A percentile compares a stretch with the other conserved stretches of the same genome.
These are phyloP conservation scores for Xylophagus ater DNA, from an alignment of 2,888 invertebrate species.

Conservation along the genomic window DNA sequence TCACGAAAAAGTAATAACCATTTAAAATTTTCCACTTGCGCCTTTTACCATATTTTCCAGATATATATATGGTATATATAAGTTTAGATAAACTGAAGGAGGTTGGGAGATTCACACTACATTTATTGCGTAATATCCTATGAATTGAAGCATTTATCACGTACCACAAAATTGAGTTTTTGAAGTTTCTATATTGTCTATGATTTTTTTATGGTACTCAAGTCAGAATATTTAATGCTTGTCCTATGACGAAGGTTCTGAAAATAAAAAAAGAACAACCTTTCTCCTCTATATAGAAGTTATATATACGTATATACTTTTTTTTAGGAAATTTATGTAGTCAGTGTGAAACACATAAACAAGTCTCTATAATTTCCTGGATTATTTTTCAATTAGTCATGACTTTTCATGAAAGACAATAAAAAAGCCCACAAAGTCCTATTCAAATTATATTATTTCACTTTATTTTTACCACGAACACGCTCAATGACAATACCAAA, in stretches of 20 bases:
- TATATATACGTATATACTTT: no score
- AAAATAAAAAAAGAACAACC: constrained; percentile 1
- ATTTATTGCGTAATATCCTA: constrained; percentile 13
- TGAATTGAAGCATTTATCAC: constrained; percentile 13
- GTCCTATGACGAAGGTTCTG: constrained; percentile 2
- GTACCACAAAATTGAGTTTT: constrained; percentile 12
- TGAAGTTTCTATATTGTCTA: no score
- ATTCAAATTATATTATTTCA: constrained; percentile 13
- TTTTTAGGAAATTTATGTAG: no score
- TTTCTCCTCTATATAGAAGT: no score
- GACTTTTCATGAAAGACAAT: constrained; percentile 12
- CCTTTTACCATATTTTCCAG: no score
- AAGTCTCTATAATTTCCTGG: constrained; percentile 11
- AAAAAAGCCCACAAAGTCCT: constrained; percentile 9
- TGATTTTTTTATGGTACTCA: constrained; percentile 7
- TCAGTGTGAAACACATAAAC: no score
- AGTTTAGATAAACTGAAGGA: no score
- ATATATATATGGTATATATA: no score
- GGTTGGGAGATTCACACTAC: no score
- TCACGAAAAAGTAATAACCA: constrained; percentile 15
- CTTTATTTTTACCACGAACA: background rate
- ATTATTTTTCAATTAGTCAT: constrained; percentile 14
- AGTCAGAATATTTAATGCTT: constrained; percentile 7
- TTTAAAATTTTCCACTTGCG: constrained; percentile 12
- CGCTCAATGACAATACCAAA: no score